Conservation (phyloP, 1,140 invertebrate genomes). For the Reticulitermes speratus region DNA sequence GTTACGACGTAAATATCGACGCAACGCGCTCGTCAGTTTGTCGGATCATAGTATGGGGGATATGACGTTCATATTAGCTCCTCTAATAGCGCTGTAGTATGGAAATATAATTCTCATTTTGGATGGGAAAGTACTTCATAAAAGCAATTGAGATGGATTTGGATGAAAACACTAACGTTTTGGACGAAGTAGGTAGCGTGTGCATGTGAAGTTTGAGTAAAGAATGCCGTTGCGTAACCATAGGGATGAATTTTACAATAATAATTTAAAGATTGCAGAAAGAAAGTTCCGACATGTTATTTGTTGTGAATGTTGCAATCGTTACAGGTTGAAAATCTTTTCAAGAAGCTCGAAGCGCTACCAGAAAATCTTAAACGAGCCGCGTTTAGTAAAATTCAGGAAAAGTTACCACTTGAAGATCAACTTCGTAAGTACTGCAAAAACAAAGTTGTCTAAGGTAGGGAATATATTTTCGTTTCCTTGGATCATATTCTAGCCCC, state of each 20-base stretch:
- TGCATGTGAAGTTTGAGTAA: background rate
- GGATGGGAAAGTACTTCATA: background rate
- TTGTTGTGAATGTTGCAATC: background rate
- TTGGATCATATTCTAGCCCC: too few species aligned
- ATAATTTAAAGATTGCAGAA: background rate
- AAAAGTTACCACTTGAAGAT: background rate
- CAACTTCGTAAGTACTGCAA: background rate
- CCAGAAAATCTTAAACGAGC: background rate
- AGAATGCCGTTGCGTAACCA: background rate
- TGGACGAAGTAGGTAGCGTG: slow-evolving; percentile 12
- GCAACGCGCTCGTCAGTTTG: too few species aligned
- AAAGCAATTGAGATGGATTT: background rate
- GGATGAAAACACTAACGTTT: slow-evolving; percentile 5
- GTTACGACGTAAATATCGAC: too few species aligned
- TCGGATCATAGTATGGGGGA: background rate
- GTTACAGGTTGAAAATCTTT: slow-evolving; percentile 10
- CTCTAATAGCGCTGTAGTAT: background rate
- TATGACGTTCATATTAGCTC: slow-evolving; percentile 1
- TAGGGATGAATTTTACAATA: background rate
- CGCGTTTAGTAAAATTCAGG: background rate
- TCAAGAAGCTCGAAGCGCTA: background rate
- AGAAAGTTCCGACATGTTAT: background rate
- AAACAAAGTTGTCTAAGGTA: background rate
- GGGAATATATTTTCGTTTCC: background rate
- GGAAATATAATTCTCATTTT: background rate